A percentile compares a stretch with the other conserved stretches of the same genome.
These are phyloP conservation scores for Ispidina lecontei DNA, from an alignment of 2,797 vertebrate species.

Conservation along the genomic window DNA sequence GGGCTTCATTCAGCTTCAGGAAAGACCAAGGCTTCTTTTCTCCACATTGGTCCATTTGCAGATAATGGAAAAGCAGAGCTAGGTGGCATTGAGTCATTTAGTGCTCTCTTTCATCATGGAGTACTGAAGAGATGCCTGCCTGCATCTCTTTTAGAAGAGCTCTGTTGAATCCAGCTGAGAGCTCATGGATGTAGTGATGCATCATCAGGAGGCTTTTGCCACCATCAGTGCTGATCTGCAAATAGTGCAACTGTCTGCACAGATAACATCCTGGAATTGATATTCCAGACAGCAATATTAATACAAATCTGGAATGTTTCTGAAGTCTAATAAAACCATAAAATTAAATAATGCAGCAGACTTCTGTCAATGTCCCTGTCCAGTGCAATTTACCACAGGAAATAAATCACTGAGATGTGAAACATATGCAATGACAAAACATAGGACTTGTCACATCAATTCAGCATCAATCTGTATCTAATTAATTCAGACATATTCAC, in stretches of 20 bases:
- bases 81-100: background rate
- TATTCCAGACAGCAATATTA: background rate
- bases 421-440: constrained; percentile 51
- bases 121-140: background rate
- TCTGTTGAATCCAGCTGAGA: background rate
- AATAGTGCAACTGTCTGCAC: background rate
- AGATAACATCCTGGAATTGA: background rate
- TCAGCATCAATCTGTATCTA: constrained; percentile 30
- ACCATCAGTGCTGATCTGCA: background rate
- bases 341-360: constrained; percentile 23
- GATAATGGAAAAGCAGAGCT: background rate
- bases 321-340: constrained; percentile 48
- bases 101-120: background rate
- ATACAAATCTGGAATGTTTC: constrained; percentile 18
- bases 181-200: background rate
- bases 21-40: background rate
- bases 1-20: background rate
- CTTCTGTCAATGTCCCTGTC: constrained; percentile 29
- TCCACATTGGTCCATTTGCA: background rate
- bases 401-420: constrained; percentile 69
- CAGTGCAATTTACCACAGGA: constrained; percentile 57
- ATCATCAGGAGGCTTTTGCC: background rate
- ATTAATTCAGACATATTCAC: background rate
- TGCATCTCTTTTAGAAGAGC: background rate
- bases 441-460: constrained; percentile 10